phyloP scores from a whole-genome alignment of 1,140 invertebrate genomes.

The Vollenhovia emeryi region DNA sequence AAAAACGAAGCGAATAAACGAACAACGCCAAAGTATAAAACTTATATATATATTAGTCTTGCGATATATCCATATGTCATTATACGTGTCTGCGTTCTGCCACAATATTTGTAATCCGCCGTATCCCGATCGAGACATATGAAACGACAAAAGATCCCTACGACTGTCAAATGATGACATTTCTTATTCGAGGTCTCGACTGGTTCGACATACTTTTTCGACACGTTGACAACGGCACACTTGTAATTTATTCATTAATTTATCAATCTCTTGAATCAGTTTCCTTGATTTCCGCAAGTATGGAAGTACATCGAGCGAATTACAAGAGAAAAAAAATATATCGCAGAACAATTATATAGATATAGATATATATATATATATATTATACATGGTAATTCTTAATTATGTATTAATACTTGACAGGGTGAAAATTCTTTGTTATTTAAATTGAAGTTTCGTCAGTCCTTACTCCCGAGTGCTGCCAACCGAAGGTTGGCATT shows the following conservation, averaged over 20 bases:
- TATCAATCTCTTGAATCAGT: neutral
- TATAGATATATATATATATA: conserved; percentile 15
- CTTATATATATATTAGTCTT: conserved; percentile 2
- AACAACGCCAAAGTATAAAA: conserved; percentile 62
- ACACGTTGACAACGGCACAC: neutral
- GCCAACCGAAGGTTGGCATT: too few relatives aligned
- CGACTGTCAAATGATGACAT: neutral
- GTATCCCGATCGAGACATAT: neutral
- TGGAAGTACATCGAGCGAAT: neutral
- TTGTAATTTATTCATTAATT: neutral
- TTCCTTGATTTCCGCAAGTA: neutral
- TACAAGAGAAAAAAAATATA: conserved; percentile 13
- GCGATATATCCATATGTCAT: neutral
- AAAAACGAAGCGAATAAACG: neutral
- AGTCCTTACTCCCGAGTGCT: neutral
- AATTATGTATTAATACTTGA: neutral
- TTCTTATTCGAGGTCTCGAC: neutral
- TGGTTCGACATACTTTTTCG: neutral
- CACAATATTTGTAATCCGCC: neutral
- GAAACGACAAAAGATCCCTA: neutral
- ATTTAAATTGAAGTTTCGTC: neutral
- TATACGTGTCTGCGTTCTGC: neutral
- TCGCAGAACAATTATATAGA: conserved; percentile 8
- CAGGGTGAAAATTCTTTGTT: neutral
- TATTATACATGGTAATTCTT: neutral